A percentile compares a stretch with the other conserved stretches of the same genome.
phyloP scores from a whole-genome alignment of 1,140 invertebrate species.

The Solenopsis fugax region DNA sequence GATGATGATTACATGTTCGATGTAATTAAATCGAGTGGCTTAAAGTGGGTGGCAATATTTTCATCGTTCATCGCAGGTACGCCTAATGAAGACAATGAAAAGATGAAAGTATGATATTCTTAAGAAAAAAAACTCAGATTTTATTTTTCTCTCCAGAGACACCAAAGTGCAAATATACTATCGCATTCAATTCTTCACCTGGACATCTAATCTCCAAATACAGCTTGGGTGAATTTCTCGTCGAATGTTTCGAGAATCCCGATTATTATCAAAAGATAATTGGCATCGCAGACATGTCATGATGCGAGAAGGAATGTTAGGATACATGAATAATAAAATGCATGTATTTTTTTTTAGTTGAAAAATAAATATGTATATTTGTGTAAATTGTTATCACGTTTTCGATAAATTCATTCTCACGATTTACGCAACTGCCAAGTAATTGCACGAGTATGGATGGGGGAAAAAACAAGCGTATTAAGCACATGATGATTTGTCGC shows the following conservation, averaged over 20 bases:
- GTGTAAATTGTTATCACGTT: slow-evolving; percentile 21
- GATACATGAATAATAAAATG: slow-evolving; percentile 34
- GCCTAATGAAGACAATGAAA: neutral
- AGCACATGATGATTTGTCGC: neutral
- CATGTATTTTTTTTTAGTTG: slow-evolving; percentile 24
- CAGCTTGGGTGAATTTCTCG: slow-evolving; percentile 92
- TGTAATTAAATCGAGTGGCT: slow-evolving; percentile 88
- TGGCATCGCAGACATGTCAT: slow-evolving; percentile 87
- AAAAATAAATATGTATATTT: slow-evolving; percentile 50
- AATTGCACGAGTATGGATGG: slow-evolving; percentile 5
- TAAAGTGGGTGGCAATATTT: slow-evolving; percentile 93
- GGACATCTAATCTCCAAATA: slow-evolving; percentile 91
- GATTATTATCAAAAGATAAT: slow-evolving; percentile 90
- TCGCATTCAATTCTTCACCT: slow-evolving; percentile 88
- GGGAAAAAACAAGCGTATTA: neutral
- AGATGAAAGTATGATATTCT: neutral
- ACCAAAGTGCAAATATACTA: slow-evolving; percentile 86
- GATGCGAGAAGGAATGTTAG: slow-evolving; percentile 5
- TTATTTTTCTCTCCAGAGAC: slow-evolving; percentile 86
- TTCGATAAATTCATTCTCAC: neutral
- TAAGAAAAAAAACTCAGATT: slow-evolving; percentile 2
- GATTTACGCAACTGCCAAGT: neutral
- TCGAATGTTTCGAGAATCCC: slow-evolving; percentile 89
- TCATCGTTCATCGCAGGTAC: slow-evolving; percentile 93
- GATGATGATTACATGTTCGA: slow-evolving; percentile 94